A percentile compares a stretch with the other conserved stretches of the same genome.
phyloP scores from a whole-genome alignment of 1,140 invertebrate species.

The Helicoverpa armigera region DNA sequence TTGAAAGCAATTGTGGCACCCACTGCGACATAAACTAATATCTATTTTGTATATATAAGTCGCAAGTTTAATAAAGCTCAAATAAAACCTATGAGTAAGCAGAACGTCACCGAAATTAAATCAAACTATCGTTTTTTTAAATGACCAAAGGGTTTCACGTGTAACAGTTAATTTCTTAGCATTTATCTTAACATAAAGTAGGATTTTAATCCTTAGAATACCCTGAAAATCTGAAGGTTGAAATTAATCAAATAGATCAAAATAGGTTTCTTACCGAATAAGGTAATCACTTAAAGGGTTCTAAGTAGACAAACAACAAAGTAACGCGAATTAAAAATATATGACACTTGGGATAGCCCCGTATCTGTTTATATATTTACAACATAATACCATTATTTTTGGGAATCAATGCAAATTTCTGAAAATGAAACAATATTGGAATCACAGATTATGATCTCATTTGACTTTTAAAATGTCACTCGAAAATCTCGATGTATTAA shows the following conservation, averaged over 20 bases:
- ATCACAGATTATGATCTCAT: conserved; percentile 58
- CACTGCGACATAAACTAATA: not conserved
- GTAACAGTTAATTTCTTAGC: too few relatives aligned
- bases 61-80: too few relatives aligned
- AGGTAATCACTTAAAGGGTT: conserved; percentile 1
- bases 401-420: conserved; percentile 51
- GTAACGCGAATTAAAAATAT: not conserved
- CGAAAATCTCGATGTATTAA: conserved; percentile 56
- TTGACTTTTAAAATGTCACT: conserved; percentile 61
- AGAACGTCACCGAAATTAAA: too few relatives aligned
- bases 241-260: not conserved
- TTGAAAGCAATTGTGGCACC: not conserved
- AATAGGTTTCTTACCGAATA: not conserved
- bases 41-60: too few relatives aligned
- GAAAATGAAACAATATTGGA: conserved; percentile 55
- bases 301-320: not conserved
- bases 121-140: too few relatives aligned
- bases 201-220: too few relatives aligned
- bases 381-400: conserved; percentile 16
- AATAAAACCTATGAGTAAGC: too few relatives aligned
- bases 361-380: conserved; percentile 14
- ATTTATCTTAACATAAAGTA: too few relatives aligned
- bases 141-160: too few relatives aligned
- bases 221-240: too few relatives aligned
- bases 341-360: not conserved